phyloP scores from a whole-genome alignment of 2,888 invertebrate genomes.

The Lepas anatifera region DNA sequence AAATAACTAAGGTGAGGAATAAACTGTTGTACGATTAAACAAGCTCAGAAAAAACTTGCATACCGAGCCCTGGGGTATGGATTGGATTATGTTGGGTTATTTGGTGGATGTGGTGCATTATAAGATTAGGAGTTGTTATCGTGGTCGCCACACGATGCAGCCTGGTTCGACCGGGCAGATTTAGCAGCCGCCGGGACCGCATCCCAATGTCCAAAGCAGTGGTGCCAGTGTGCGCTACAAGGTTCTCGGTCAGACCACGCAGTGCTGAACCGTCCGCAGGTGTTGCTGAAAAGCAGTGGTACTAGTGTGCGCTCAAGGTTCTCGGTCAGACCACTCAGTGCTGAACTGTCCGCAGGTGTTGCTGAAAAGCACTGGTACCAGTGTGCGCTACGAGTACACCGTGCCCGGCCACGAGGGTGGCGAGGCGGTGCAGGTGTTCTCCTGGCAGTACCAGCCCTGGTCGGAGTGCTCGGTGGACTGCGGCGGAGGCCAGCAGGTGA shows the following conservation, averaged over 20 bases:
- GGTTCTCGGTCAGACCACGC: too few species aligned
- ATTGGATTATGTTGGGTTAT: too few species aligned
- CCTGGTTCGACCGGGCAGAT: too few species aligned
- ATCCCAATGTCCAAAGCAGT: neutral
- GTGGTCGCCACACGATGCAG: too few species aligned
- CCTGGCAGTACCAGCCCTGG: conserved; percentile 70
- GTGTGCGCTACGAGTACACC: conserved; percentile 73
- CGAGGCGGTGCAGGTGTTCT: conserved; percentile 45
- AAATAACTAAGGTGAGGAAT: too few species aligned
- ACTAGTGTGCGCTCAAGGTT: neutral
- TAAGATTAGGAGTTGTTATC: too few species aligned
- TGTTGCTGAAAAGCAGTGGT: conserved; percentile 45
- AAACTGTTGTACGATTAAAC: too few species aligned
- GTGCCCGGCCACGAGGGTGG: conserved; percentile 47
- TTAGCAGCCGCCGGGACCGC: too few species aligned
- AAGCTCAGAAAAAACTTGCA: too few species aligned
- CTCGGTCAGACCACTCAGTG: too few species aligned
- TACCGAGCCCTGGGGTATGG: too few species aligned
- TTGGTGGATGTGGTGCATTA: too few species aligned
- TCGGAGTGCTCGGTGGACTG: conserved; percentile 63
- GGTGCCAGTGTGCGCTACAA: neutral
- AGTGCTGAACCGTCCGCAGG: conserved; percentile 41
- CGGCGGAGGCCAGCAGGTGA: conserved; percentile 51
- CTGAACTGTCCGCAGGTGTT: conserved; percentile 47
- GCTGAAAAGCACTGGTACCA: conserved; percentile 58